These are phyloP conservation scores for Nephrotoma appendiculata DNA, from an alignment of 2,888 invertebrate species.

Conservation along the genomic window DNA sequence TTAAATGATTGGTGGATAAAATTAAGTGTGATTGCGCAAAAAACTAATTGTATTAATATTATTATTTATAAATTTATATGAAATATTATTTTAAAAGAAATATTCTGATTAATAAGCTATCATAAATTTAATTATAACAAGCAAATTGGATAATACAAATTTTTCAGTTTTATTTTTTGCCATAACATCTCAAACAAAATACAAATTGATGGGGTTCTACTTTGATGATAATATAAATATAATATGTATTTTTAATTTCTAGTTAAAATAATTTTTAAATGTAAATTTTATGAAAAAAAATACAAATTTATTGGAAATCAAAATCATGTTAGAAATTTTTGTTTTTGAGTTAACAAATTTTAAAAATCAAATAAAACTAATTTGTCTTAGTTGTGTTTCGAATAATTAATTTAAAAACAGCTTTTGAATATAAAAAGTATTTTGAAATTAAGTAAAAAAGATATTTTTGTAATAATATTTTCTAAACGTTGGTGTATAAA, in stretches of 20 bases:
- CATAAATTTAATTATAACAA: background rate
- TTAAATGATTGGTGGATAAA: background rate
- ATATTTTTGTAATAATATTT: conserved; percentile 47
- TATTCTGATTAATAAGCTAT: background rate
- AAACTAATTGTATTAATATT: background rate
- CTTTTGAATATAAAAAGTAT: conserved; percentile 20
- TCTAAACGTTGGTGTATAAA: conserved; percentile 38
- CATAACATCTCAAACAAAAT: background rate
- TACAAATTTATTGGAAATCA: background rate
- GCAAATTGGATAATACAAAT: background rate
- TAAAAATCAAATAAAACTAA: background rate
- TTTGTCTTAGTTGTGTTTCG: conserved; percentile 2
- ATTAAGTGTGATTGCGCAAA: conserved; percentile 1
- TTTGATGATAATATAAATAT: background rate
- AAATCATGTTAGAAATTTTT: background rate
- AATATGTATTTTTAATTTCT: background rate
- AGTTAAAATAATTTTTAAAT: conserved; percentile 1
- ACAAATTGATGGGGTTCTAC: conserved; percentile 1
- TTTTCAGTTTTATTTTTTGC: background rate
- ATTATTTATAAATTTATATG: background rate
- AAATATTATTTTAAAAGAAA: background rate
- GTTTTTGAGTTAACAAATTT: background rate
- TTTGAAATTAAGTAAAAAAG: conserved; percentile 38
- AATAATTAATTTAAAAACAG: conserved; percentile 1
- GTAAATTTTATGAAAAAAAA: conserved; percentile 1